Evolutionary conservation across 2,888 invertebrate genomes (phyloP).

Genomic region (Megaustenia siamemsis): DNA sequence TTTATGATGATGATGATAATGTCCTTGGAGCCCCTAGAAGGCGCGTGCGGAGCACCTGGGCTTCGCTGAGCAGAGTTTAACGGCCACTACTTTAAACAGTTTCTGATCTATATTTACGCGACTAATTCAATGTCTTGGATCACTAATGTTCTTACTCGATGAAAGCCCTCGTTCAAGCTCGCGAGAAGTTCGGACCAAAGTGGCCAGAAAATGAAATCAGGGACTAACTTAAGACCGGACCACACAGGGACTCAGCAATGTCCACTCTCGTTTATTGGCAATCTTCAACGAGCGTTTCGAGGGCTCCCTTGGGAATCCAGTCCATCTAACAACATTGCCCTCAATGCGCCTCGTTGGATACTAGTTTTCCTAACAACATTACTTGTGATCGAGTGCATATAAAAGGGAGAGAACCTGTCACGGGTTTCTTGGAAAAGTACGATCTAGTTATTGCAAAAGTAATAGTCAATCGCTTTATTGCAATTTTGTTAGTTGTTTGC

Average conservation of each 20-base stretch:
- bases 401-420: not conserved
- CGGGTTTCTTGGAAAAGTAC: too few species aligned
- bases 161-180: not conserved
- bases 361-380: conserved; percentile 21
- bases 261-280: conserved; percentile 40
- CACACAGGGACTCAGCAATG: not conserved
- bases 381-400: not conserved
- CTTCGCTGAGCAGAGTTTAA: too few species aligned
- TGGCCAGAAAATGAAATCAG: conserved; percentile 35
- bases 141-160: not conserved
- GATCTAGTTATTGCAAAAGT: too few species aligned
- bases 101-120: not conserved
- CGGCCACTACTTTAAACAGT: too few species aligned
- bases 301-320: not conserved
- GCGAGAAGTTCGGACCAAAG: conserved; percentile 12
- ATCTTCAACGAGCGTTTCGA: conserved; percentile 26
- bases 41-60: too few species aligned
- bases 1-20: too few species aligned
- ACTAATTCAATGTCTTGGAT: not conserved
- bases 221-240: not conserved
- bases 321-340: conserved; percentile 35
- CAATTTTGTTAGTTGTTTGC: too few species aligned
- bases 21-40: not conserved
- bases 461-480: too few species aligned
- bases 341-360: conserved; percentile 3